Evolutionary conservation across 2,888 invertebrate genomes (phyloP).

Genomic region (Empis stercorea): DNA sequence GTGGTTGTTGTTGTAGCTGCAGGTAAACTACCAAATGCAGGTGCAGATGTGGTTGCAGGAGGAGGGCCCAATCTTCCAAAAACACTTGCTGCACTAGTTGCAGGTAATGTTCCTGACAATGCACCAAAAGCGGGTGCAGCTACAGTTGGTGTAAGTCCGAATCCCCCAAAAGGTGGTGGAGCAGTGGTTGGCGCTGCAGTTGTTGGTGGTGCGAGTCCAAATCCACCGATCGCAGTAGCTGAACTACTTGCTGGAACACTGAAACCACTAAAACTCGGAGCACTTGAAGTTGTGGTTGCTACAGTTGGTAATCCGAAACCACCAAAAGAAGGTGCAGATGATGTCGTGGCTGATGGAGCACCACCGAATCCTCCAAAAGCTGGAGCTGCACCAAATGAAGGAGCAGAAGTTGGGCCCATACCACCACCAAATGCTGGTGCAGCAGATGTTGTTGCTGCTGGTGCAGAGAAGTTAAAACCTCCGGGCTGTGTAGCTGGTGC

Average conservation of each 20-base stretch:
- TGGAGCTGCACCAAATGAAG: constrained; percentile 11
- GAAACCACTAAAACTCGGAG: constrained; percentile 17
- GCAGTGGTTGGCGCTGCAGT: constrained; percentile 13
- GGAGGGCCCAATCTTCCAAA: constrained; percentile 6
- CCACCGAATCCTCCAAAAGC: not conserved
- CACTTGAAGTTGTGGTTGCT: constrained; percentile 10
- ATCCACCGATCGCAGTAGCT: not conserved
- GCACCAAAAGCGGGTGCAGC: not conserved
- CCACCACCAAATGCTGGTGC: constrained; percentile 10
- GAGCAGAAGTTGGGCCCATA: constrained; percentile 16
- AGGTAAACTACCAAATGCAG: constrained; percentile 3
- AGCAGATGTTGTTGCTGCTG: constrained; percentile 9
- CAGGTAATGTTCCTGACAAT: not conserved
- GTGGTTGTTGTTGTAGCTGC: constrained; percentile 2
- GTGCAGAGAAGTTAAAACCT: not conserved
- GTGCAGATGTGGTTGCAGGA: not conserved
- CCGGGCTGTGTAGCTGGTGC: not conserved
- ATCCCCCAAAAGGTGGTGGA: constrained; percentile 14
- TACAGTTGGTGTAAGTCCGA: not conserved
- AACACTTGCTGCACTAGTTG: constrained; percentile 15
- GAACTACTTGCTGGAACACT: not conserved
- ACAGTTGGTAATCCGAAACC: constrained; percentile 10
- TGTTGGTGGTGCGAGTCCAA: constrained; percentile 15
- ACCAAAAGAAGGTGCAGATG: constrained; percentile 12
- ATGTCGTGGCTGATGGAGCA: not conserved